These are phyloP conservation scores for Scaeva pyrastri DNA, from an alignment of 2,888 invertebrate genomes.

Conservation along the genomic window DNA sequence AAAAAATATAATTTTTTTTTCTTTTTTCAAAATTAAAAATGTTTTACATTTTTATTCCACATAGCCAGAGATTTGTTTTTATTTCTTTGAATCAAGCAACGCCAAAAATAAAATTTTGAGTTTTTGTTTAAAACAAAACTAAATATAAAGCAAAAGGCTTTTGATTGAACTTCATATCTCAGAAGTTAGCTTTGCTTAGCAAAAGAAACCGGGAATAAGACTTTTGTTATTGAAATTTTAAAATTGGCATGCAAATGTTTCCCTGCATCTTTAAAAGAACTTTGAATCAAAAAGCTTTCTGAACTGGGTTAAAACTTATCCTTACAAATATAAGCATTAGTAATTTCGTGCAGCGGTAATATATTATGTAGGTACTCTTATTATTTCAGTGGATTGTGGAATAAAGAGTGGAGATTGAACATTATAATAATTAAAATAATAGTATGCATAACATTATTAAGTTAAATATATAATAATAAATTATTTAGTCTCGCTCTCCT, in stretches of 20 bases:
- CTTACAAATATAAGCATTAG: slow-evolving; percentile 11
- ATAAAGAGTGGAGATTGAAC: slow-evolving; percentile 37
- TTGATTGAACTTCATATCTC: slow-evolving; percentile 6
- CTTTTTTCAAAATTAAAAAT: neutral
- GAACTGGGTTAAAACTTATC: slow-evolving; percentile 5
- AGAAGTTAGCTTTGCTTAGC: slow-evolving; percentile 27
- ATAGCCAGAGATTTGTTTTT: neutral
- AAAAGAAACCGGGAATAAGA: neutral
- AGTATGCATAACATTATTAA: slow-evolving; percentile 33
- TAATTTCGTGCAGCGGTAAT: slow-evolving; percentile 34
- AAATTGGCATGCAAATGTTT: slow-evolving; percentile 32
- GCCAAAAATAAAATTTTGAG: neutral
- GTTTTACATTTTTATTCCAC: slow-evolving; percentile 18
- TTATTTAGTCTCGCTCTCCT: slow-evolving; percentile 72
- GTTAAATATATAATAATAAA: slow-evolving; percentile 46
- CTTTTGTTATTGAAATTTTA: slow-evolving; percentile 12
- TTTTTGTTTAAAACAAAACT: slow-evolving; percentile 17
- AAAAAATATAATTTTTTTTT: neutral
- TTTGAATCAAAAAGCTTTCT: slow-evolving; percentile 41
- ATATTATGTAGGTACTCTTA: slow-evolving; percentile 15
- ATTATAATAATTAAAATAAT: slow-evolving; percentile 45
- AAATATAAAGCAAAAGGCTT: slow-evolving; percentile 14
- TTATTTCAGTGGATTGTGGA: slow-evolving; percentile 36
- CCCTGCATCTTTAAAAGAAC: slow-evolving; percentile 47
- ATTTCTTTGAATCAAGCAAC: neutral